phyloP scores from a whole-genome alignment of 2,888 invertebrate species.

The Epsilonema sp. region DNA sequence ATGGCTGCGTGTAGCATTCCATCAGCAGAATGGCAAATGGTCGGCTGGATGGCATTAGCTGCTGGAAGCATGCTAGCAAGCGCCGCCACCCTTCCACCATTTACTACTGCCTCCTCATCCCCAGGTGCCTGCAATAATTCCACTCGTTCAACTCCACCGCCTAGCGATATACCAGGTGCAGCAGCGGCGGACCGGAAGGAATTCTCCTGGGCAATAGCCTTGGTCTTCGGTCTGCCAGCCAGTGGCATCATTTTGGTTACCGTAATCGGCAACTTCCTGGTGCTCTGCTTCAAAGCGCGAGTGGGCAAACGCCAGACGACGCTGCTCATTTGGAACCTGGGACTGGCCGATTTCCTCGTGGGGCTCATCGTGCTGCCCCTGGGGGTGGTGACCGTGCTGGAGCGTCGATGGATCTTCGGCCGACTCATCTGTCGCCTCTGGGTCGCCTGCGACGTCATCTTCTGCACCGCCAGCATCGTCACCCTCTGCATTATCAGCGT shows the following conservation, averaged over 20 bases:
- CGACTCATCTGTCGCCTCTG: conserved; percentile 39
- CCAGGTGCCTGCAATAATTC: no score
- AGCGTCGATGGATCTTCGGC: conserved; percentile 35
- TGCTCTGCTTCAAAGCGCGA: conserved; percentile 26
- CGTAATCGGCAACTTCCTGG: conserved; percentile 25
- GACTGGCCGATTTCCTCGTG: conserved; percentile 28
- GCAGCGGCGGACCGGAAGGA: background rate
- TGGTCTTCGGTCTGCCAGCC: conserved; percentile 19
- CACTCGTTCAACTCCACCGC: no score
- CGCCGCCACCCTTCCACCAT: no score
- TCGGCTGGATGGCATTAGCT: no score
- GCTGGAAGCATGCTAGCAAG: no score
- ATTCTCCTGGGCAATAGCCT: background rate
- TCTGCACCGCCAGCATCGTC: conserved; percentile 41
- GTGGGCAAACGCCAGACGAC: conserved; percentile 28
- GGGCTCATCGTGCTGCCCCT: conserved; percentile 27
- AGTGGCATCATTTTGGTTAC: conserved; percentile 24
- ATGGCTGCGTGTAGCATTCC: no score
- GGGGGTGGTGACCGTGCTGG: conserved; percentile 22
- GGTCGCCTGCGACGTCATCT: conserved; percentile 41
- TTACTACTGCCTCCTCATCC: no score
- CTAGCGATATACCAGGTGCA: no score
- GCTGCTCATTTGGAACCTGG: conserved; percentile 28
- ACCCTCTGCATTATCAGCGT: conserved; percentile 38
- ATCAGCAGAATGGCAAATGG: no score